Evolutionary conservation across 2,888 invertebrate genomes (phyloP), one percentile per base, ranked within the genome.

Genomic region (Drosophila anomalata): DNA sequence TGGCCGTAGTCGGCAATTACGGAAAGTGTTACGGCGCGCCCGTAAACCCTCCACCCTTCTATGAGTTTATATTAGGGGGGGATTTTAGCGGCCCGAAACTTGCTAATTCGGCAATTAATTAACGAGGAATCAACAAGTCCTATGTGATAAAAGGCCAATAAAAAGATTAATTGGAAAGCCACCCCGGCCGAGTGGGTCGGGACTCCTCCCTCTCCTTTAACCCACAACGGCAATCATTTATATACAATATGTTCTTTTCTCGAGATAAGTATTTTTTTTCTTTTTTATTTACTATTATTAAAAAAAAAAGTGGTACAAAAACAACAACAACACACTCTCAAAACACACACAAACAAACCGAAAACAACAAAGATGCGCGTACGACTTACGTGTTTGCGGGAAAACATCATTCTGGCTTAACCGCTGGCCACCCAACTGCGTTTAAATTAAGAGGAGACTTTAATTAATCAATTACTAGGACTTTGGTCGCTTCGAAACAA

Each of bases 61-160:
- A 7, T n/a, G n/a, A 2, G n/a, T n/a, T 36, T 6, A 29, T 29
- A 29, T 29, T 29, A 29, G 2, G 29, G 29, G 29, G 6, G n/a
- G 36, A 33, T 42, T 58, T 73, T 70, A 36, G 72, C 62, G 44
- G 20, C 17, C 17, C 17, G 20, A 44, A 44, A 42, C 41, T 12
- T 52, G 73, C 67, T 77, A 75, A 78, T 73, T 73, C 26, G 48
- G 60, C 73, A 72, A 80, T 77, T 77, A 77, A 73, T 75, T 81
- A 78, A 66, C 75, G n/a, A 11, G 44, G 22, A 53, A 61, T 48
- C 55, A 46, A n/a, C 46, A 46, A 52, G 17, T 47, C 12, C 26
- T 6, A 65, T 46, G 52, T 51, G 72, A 73, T 74, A 62, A 55
- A 50, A 55, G 67, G 57, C 36, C 57, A 70, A 70, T 71, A 70